A percentile compares a stretch with the other conserved stretches of the same genome.
These are phyloP conservation scores for Archilochus colubris DNA, from an alignment of 2,113 vertebrate species.

Conservation along the genomic window DNA sequence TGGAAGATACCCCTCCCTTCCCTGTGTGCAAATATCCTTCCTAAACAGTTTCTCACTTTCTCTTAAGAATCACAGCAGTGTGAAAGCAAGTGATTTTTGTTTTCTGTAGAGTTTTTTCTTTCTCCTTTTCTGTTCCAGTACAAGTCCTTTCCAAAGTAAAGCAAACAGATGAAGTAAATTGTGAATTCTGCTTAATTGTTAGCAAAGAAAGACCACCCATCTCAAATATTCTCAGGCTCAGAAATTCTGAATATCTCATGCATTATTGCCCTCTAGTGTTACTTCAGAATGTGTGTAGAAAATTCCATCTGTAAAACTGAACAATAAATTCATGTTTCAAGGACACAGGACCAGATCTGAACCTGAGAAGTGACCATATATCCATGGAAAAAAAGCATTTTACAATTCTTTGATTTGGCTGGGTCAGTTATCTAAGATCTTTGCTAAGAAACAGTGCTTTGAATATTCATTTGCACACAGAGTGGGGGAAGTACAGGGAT, in stretches of 20 bases:
- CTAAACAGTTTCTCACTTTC: not conserved
- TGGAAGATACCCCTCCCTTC: not conserved
- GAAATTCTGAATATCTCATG: constrained; percentile 3
- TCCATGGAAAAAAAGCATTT: not conserved
- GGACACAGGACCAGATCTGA: not conserved
- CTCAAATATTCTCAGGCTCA: not conserved
- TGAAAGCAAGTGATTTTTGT: not conserved
- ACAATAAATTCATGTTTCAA: not conserved
- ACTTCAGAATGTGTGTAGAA: not conserved
- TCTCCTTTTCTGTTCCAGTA: not conserved
- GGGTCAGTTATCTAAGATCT: not conserved
- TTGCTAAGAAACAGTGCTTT: not conserved
- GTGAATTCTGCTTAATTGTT: not conserved
- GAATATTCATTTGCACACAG: not conserved
- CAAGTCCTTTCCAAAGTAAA: constrained; percentile 14
- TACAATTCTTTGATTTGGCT: not conserved
- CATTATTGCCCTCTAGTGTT: constrained; percentile 70
- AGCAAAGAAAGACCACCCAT: not conserved
- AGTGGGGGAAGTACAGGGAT: not conserved
- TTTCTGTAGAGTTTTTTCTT: not conserved
- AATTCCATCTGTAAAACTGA: not conserved
- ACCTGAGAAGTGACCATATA: not conserved
- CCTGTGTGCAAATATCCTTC: not conserved
- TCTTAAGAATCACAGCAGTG: not conserved
- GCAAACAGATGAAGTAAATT: not conserved